Evolutionary conservation across 2,888 invertebrate species (phyloP).

Genomic region (Lasioglossum marginatum): DNA sequence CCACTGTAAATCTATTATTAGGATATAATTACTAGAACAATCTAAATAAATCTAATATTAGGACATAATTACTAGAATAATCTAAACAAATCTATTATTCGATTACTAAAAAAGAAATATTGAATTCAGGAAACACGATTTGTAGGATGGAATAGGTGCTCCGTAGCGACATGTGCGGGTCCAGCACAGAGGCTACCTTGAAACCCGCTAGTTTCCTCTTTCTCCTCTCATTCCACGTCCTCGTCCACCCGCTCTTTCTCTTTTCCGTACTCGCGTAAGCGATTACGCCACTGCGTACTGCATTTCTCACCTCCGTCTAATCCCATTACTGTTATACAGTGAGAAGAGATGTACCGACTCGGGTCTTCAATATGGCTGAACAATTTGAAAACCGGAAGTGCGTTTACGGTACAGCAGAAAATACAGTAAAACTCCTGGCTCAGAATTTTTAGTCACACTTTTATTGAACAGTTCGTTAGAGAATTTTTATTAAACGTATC

Average conservation of each 20-base stretch:
- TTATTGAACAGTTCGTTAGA: neutral
- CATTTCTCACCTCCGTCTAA: conserved; percentile 26
- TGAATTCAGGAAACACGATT: neutral
- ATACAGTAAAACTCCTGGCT: neutral
- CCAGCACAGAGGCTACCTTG: conserved; percentile 7
- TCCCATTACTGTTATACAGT: neutral
- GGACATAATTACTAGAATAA: neutral
- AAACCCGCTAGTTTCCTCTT: conserved; percentile 10
- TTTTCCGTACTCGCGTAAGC: neutral
- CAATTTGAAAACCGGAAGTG: neutral
- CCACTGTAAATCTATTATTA: too few species aligned
- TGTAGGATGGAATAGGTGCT: neutral
- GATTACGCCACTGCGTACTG: conserved; percentile 34
- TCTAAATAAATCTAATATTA: neutral
- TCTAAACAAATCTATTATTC: neutral
- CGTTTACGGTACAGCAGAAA: neutral
- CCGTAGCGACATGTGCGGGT: neutral
- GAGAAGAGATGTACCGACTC: neutral
- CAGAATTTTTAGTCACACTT: neutral
- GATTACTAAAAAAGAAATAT: neutral
- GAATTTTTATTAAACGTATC: too few species aligned
- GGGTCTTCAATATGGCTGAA: neutral
- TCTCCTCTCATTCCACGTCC: conserved; percentile 2
- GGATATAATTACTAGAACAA: too few species aligned
- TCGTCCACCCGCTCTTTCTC: conserved; percentile 10